Evolutionary conservation across 2,113 vertebrate genomes (phyloP).

Genomic region (Melospiza melodia): DNA sequence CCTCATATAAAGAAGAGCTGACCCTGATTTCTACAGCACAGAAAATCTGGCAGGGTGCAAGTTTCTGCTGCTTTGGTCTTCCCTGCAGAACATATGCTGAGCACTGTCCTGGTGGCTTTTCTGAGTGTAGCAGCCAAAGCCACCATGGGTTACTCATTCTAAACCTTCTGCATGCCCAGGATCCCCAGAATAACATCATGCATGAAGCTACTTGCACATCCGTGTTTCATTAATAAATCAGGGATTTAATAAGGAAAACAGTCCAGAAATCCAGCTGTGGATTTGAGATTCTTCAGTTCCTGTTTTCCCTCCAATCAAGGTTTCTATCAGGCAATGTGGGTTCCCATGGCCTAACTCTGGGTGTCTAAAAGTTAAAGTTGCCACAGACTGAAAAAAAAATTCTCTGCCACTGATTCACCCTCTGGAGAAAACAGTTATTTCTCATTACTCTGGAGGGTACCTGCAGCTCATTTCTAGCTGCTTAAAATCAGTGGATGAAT

Average conservation of each 20-base stretch:
- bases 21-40: background rate
- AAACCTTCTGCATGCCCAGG: background rate
- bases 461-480: background rate
- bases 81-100: background rate
- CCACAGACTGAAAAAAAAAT: background rate
- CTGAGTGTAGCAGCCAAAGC: background rate
- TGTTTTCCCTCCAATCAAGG: background rate
- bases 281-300: background rate
- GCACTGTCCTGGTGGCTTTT: background rate
- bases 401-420: background rate
- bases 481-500: background rate
- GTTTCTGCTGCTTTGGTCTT: background rate
- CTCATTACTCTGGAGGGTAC: background rate
- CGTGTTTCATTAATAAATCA: background rate
- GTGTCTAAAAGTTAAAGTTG: background rate
- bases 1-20: background rate
- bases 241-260: background rate
- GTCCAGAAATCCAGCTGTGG: background rate
- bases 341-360: background rate
- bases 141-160: rapidly evolving
- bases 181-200: background rate
- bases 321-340: background rate
- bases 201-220: background rate
- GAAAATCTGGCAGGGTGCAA: background rate
- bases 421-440: background rate